Evolutionary conservation across 2,113 vertebrate genomes (phyloP), one percentile per base, ranked within the genome.

Genomic region (Entosphenus tridentatus): DNA sequence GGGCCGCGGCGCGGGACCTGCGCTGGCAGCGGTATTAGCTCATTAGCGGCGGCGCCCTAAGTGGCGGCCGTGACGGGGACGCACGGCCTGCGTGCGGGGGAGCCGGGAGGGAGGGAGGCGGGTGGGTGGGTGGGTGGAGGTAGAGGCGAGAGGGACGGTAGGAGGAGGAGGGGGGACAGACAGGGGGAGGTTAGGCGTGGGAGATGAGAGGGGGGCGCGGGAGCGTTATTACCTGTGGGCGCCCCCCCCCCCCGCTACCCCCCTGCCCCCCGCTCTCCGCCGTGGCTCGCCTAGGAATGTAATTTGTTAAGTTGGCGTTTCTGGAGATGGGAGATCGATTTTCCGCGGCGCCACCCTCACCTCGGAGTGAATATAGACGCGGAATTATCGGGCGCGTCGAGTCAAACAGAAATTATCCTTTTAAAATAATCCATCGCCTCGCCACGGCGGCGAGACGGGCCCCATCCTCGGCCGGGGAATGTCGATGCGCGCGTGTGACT

Each of bases 321-420:
- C 83, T 88, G 86, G 85, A 86, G 85, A 89, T 86, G 84, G 85
- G 85, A 87, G 85, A 92, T 91, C 87, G 86, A 96, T 96, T 87
- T 87, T 86, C 85, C 87, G 85, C 84, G 85, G 82, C 87, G 83
- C 88, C 87, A 86, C 87, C 85, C 89, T 83, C 86, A 89, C 89
- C 85, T 87, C 21, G 62, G 85, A 89, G 83, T 86, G 85, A 87
- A 87, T 85, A 81, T 81, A 82, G 83, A 84, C 81, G 82, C 80
- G 79, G 82, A 83, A 86, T 85, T 82, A 85, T 78, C 72, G 76
- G 74, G 73, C 75, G 76, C 69, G 75, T 76, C 58, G 73, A 78
- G 75, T 77, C 73, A 77, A 65, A 77, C 75, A 77, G 79, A 80
- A 80, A 78, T 75, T 74, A 73, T 75, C 76, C 75, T 76, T 69